These are phyloP conservation scores for Silvanus unidentatus DNA, from an alignment of 2,888 invertebrate genomes.

Conservation along the genomic window DNA sequence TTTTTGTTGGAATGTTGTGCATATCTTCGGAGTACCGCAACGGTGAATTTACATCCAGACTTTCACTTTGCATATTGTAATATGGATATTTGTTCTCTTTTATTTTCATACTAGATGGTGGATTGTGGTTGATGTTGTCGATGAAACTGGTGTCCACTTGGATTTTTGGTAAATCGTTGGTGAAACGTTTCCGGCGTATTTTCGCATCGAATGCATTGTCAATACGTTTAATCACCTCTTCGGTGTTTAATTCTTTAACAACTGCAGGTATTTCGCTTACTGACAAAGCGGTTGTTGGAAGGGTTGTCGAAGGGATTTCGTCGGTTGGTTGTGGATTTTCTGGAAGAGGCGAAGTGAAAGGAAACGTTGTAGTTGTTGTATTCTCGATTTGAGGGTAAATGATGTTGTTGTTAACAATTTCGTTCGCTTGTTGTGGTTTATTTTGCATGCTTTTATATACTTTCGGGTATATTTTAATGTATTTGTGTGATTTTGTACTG, in stretches of 20 bases:
- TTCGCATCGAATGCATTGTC: background rate
- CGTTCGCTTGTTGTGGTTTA: background rate
- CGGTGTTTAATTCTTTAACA: too few species aligned
- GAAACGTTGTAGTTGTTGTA: background rate
- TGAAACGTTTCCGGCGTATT: conserved; percentile 17
- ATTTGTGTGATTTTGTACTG: conserved; percentile 29
- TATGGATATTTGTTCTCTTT: conserved; percentile 59
- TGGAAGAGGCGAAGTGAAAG: background rate
- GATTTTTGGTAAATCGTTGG: conserved; percentile 29
- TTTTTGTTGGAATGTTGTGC: conserved; percentile 57
- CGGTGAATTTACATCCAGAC: conserved; percentile 55
- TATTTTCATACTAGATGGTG: conserved; percentile 12
- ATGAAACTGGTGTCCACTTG: conserved; percentile 32
- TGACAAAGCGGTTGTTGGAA: background rate
- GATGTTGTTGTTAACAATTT: background rate
- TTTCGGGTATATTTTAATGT: conserved; percentile 34
- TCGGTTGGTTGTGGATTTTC: background rate
- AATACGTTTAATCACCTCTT: conserved; percentile 12
- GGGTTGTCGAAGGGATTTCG: too few species aligned
- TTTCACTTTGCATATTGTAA: conserved; percentile 47
- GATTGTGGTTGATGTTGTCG: conserved; percentile 27
- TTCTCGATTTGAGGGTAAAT: background rate
- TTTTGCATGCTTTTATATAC: conserved; percentile 17
- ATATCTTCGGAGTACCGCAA: conserved; percentile 63
- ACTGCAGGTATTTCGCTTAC: too few species aligned